These are phyloP conservation scores for Genyomyrus donnyi DNA, from an alignment of 2,113 vertebrate species.

Conservation along the genomic window DNA sequence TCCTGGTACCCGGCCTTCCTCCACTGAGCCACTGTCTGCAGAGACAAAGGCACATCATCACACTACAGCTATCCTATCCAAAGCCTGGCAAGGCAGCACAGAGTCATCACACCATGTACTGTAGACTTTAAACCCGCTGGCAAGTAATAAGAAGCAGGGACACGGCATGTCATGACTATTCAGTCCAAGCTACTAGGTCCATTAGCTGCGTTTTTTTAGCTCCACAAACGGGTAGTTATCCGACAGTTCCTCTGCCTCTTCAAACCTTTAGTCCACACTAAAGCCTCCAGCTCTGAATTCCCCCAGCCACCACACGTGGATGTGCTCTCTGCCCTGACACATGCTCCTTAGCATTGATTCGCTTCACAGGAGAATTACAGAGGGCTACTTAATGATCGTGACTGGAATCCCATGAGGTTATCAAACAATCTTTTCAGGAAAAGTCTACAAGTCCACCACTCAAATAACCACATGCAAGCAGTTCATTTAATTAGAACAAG, in stretches of 20 bases:
- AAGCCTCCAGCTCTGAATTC: neutral
- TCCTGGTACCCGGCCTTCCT: slow-evolving; percentile 93
- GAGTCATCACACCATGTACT: neutral
- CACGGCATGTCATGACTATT: neutral
- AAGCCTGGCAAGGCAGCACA: neutral
- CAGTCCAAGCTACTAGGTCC: neutral
- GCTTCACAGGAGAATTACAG: neutral
- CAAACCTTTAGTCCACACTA: neutral
- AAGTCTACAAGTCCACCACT: neutral
- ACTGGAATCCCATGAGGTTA: neutral
- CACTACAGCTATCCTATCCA: neutral
- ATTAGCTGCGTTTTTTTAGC: neutral
- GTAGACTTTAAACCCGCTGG: neutral
- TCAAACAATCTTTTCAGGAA: neutral
- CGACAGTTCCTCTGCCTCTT: neutral
- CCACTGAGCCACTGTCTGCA: slow-evolving; percentile 91
- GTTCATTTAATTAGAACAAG: neutral
- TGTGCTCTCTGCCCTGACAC: neutral
- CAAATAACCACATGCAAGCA: neutral
- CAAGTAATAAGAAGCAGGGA: neutral
- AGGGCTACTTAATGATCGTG: neutral
- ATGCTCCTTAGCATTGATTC: neutral
- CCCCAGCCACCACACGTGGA: neutral
- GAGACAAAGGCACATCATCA: neutral
- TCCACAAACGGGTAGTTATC: neutral